These are phyloP conservation scores for Cepphus grylle DNA, from an alignment of 2,113 vertebrate species.

Conservation along the genomic window DNA sequence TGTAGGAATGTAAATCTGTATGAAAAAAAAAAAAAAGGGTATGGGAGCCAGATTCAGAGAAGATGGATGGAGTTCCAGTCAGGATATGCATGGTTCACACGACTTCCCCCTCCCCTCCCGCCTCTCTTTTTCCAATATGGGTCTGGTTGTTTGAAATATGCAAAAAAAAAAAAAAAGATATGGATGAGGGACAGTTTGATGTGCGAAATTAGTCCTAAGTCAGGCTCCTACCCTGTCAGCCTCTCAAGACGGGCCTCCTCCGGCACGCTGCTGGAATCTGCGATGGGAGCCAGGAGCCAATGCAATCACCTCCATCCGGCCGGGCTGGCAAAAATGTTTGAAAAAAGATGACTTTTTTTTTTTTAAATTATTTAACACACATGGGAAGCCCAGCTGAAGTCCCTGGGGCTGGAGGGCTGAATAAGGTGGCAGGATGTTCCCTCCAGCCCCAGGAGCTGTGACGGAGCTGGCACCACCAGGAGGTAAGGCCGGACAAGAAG, in stretches of 20 bases:
- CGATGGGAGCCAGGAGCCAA: neutral
- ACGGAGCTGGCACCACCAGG: neutral
- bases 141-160: conserved; percentile 75
- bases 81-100: conserved; percentile 51
- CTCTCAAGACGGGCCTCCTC: neutral
- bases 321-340: neutral
- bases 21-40: conserved; percentile 70
- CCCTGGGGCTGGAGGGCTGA: neutral
- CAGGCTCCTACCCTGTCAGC: conserved; percentile 28
- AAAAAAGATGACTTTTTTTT: neutral
- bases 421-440: neutral
- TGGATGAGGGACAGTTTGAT: conserved; percentile 57
- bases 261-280: neutral
- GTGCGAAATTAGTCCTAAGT: conserved; percentile 59
- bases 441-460: neutral
- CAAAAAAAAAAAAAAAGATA: conserved; percentile 68
- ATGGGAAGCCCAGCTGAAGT: neutral
- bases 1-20: conserved; percentile 85
- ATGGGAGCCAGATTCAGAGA: conserved; percentile 76
- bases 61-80: conserved; percentile 49
- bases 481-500: neutral
- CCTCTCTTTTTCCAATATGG: conserved; percentile 52
- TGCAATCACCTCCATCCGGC: rapidly evolving
- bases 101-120: neutral
- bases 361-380: neutral